Percentiles rank a stretch among this genome's conserved stretches.
These are phyloP conservation scores for Orchesella flavescens DNA, from an alignment of 2,888 invertebrate species.

Conservation along the genomic window DNA sequence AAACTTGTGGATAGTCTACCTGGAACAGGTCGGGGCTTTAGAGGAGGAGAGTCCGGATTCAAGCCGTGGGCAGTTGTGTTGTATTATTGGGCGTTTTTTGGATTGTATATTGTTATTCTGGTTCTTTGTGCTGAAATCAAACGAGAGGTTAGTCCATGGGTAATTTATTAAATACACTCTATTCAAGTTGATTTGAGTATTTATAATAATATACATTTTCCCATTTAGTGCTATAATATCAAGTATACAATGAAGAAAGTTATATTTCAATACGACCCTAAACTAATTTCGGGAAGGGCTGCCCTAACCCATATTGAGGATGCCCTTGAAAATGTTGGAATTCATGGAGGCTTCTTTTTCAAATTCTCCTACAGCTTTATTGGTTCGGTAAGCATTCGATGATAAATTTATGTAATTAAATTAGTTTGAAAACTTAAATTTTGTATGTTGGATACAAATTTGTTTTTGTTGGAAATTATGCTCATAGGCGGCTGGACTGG, in stretches of 20 bases:
- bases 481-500: too few relatives aligned
- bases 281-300: not conserved
- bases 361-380: conserved; percentile 13
- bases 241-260: not conserved
- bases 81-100: not conserved
- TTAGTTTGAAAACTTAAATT: not conserved
- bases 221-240: not conserved
- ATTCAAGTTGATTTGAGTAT: not conserved
- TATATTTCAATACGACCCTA: not conserved
- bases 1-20: not conserved
- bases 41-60: not conserved
- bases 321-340: conserved; percentile 5
- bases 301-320: not conserved
- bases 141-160: not conserved
- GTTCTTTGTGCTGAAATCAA: not conserved
- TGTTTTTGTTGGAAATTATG: too few relatives aligned
- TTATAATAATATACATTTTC: not conserved
- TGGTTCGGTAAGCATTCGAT: conserved; percentile 15
- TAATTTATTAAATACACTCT: not conserved
- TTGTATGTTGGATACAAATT: too few relatives aligned
- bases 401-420: not conserved
- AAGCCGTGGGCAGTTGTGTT: not conserved
- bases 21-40: not conserved
- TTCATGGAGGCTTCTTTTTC: conserved; percentile 29
- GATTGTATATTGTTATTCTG: not conserved